phyloP scores from a whole-genome alignment of 2,113 vertebrate genomes.

The Ochotona princeps region DNA sequence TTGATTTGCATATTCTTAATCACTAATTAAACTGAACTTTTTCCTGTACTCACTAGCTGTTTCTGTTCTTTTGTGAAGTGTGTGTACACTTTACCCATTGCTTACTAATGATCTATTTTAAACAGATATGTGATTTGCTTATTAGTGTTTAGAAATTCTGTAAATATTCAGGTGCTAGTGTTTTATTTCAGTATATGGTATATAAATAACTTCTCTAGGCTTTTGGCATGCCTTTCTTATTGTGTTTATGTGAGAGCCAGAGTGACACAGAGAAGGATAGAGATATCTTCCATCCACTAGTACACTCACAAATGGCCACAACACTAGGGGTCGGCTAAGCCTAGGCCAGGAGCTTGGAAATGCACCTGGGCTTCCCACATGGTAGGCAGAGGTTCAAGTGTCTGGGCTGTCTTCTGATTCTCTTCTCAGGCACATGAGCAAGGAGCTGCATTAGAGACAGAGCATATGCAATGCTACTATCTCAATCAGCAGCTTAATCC shows the following conservation, averaged over 20 bases:
- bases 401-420: no score
- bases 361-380: no score
- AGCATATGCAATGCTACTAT: no score
- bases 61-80: conserved; percentile 10
- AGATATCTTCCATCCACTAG: no score
- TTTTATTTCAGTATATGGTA: neutral
- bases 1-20: neutral
- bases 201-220: neutral
- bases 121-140: neutral
- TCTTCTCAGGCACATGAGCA: no score
- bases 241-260: no score
- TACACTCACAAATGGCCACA: no score
- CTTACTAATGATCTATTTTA: neutral
- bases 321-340: neutral
- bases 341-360: no score
- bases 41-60: neutral
- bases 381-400: no score
- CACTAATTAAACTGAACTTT: neutral
- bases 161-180: neutral
- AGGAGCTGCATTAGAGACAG: no score
- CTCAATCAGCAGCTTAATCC: no score
- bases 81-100: conserved; percentile 25
- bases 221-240: neutral
- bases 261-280: no score
- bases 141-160: neutral